A percentile compares a stretch with the other conserved stretches of the same genome.
These are phyloP conservation scores for Agrilus biguttatus DNA, from an alignment of 2,888 invertebrate species.

Conservation along the genomic window DNA sequence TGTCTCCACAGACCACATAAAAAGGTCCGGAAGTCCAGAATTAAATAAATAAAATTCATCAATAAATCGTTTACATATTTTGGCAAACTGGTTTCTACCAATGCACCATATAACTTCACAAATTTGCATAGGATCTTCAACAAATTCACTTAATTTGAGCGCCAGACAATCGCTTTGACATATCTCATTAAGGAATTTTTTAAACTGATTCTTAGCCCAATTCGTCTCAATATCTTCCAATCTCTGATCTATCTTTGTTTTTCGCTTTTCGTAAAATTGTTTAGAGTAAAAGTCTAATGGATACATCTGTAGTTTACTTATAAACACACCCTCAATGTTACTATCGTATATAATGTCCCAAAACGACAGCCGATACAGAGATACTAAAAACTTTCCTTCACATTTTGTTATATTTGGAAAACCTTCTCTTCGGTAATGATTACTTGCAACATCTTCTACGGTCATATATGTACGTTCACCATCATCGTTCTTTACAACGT, in stretches of 20 bases:
- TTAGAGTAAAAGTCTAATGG: conserved; percentile 58
- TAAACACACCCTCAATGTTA: conserved; percentile 40
- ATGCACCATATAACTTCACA: conserved; percentile 38
- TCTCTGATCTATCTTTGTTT: conserved; percentile 40
- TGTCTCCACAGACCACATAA: conserved; percentile 52
- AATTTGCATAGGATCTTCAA: conserved; percentile 21
- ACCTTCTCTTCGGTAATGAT: conserved; percentile 34
- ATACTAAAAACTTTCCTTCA: conserved; percentile 20
- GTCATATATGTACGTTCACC: conserved; percentile 29
- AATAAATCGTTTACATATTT: conserved; percentile 46
- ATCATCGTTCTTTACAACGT: conserved; percentile 15
- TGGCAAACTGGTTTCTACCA: conserved; percentile 34
- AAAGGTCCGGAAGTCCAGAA: conserved; percentile 73
- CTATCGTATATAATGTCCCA: conserved; percentile 61
- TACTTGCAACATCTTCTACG: conserved; percentile 42
- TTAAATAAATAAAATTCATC: conserved; percentile 42
- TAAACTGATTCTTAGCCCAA: conserved; percentile 30
- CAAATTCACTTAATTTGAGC: conserved; percentile 9
- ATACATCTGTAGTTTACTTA: conserved; percentile 47
- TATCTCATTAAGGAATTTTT: conserved; percentile 32
- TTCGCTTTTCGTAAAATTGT: conserved; percentile 52
- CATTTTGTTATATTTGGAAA: conserved; percentile 33
- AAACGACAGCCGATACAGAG: conserved; percentile 36
- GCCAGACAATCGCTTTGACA: conserved; percentile 30
- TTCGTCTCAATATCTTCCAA: conserved; percentile 26